Evolutionary conservation across 2,888 invertebrate genomes (phyloP).

Genomic region (Cosmia pyralina): DNA sequence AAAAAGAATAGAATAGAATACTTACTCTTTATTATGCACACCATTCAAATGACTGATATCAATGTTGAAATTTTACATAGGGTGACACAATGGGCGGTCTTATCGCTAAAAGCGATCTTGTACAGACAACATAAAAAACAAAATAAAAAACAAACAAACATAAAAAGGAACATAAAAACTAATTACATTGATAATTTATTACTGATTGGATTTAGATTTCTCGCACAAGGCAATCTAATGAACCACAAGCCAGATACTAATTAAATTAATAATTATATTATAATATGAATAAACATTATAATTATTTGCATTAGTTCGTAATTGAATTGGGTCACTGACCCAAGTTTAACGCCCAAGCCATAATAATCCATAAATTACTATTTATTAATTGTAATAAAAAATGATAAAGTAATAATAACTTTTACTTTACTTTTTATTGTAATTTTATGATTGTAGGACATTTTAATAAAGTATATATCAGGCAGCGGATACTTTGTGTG

Average conservation of each 20-base stretch:
- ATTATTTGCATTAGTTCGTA: not conserved
- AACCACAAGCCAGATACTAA: not conserved
- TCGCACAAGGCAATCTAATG: not conserved
- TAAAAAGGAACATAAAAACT: not conserved
- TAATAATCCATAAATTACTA: conserved; percentile 20
- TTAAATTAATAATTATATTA: not conserved
- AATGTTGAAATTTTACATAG: too few species aligned
- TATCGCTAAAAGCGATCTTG: too few species aligned
- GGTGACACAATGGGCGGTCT: too few species aligned
- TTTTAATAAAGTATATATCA: not conserved
- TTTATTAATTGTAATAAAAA: conserved; percentile 30
- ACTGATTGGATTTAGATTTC: conserved; percentile 4
- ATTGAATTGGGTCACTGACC: not conserved
- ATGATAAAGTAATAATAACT: conserved; percentile 1
- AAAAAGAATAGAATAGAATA: too few species aligned
- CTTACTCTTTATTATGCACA: too few species aligned
- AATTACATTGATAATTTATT: not conserved
- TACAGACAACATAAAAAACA: too few species aligned
- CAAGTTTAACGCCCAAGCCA: not conserved
- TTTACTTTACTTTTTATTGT: conserved; percentile 18
- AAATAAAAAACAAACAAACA: too few species aligned
- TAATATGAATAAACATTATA: not conserved
- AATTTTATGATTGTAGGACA: not conserved
- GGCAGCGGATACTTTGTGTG: too few species aligned
- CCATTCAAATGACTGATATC: too few species aligned